Conservation (phyloP, 2,888 invertebrate species). For the Orthosia cruda region DNA sequence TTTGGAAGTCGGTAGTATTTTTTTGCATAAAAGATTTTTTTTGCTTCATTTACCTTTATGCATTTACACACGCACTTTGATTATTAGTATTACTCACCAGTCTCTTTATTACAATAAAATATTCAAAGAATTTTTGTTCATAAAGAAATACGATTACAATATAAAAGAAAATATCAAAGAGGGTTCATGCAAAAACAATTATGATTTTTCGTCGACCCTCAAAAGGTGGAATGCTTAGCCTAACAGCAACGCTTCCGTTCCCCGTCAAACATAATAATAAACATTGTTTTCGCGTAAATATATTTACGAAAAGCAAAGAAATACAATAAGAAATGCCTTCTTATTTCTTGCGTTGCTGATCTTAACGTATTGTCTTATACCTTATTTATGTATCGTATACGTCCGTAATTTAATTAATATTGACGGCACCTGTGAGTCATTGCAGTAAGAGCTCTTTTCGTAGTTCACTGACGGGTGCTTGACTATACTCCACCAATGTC, state of each 20-base stretch:
- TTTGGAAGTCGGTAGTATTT: no score
- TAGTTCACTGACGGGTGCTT: no score
- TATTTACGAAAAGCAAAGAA: neutral
- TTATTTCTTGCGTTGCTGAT: neutral
- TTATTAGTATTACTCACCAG: no score
- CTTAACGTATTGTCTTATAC: neutral
- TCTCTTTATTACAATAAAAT: neutral
- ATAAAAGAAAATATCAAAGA: slow-evolving; percentile 1
- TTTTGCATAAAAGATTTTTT: no score
- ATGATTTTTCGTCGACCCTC: slow-evolving; percentile 3
- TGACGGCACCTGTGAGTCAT: no score
- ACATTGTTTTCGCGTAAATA: neutral
- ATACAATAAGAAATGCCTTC: slow-evolving; percentile 1
- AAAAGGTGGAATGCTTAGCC: slow-evolving; percentile 13
- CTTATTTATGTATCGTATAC: neutral
- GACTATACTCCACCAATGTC: no score
- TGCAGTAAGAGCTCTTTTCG: no score
- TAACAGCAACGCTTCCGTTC: neutral
- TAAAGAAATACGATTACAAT: neutral
- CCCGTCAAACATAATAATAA: neutral
- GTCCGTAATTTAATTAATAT: no score
- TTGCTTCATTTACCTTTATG: no score
- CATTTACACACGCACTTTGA: no score
- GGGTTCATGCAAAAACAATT: neutral
- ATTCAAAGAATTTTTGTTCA: neutral